A percentile compares a stretch with the other conserved stretches of the same genome.
These are phyloP conservation scores for Pipistrellus pipistrellus DNA, from an alignment of 2,797 vertebrate genomes.

Conservation along the genomic window DNA sequence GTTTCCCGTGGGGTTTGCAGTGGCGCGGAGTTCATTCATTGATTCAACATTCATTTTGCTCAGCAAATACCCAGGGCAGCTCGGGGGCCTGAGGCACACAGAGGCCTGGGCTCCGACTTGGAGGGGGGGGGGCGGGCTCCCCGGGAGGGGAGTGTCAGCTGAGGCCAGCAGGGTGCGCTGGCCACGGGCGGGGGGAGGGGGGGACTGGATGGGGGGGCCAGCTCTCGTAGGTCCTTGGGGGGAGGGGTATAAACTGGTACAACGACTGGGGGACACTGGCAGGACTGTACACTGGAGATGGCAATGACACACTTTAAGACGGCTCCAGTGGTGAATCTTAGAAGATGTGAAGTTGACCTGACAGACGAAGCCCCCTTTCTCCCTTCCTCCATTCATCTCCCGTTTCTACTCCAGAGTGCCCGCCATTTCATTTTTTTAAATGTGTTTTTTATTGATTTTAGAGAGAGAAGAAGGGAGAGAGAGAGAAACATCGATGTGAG, in stretches of 20 bases:
- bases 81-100: background rate
- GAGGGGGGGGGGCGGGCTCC: background rate
- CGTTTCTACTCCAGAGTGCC: background rate
- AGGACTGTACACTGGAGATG: background rate
- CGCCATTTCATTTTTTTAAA: no score
- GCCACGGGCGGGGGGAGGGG: accelerated
- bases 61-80: background rate
- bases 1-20: background rate
- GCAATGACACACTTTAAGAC: background rate
- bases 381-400: background rate
- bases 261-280: background rate
- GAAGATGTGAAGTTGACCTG: background rate
- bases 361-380: background rate
- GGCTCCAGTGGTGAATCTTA: background rate
- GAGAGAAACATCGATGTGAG: no score
- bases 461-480: no score
- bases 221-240: background rate
- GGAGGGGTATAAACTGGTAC: background rate
- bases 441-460: no score
- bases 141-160: background rate
- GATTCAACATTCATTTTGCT: conserved; percentile 1
- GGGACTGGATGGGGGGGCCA: no score
- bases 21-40: background rate
- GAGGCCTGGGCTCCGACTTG: background rate
- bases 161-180: background rate